Percentiles rank a stretch among this genome's conserved stretches.
These are phyloP conservation scores for Peromyscus aztecus DNA, from an alignment of 2,797 vertebrate genomes.

Conservation along the genomic window DNA sequence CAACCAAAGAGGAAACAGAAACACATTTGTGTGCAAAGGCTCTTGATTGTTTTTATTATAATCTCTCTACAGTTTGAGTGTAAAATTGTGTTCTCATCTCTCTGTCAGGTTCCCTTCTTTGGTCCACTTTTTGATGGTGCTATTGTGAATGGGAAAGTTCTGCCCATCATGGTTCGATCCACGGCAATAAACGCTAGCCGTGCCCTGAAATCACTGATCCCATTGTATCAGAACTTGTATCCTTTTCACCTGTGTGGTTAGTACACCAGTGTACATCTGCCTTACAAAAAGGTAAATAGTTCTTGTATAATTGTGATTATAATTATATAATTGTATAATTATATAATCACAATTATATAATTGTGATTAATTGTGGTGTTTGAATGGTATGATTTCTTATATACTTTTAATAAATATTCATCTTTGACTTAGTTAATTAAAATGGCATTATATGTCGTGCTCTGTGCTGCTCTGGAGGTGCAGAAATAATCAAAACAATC, in stretches of 20 bases:
- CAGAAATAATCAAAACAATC: conserved; percentile 55
- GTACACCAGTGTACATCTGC: conserved; percentile 8
- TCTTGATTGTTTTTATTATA: conserved; percentile 85
- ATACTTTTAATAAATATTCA: conserved; percentile 39
- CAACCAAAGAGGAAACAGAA: conserved; percentile 53
- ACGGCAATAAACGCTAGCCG: conserved; percentile 99
- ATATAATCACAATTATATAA: no score
- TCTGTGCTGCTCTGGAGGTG: background rate
- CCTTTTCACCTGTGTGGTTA: conserved; percentile 88
- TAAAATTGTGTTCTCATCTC: conserved; percentile 84
- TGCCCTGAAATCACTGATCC: conserved; percentile 97
- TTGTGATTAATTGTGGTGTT: conserved; percentile 46
- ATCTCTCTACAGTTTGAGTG: conserved; percentile 80
- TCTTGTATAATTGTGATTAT: no score
- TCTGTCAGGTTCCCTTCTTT: conserved; percentile 96
- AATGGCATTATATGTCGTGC: background rate
- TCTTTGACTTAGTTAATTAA: conserved; percentile 65
- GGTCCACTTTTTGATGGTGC: conserved; percentile 98
- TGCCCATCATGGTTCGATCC: conserved; percentile 97
- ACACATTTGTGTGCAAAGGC: conserved; percentile 55
- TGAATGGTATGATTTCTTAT: conserved; percentile 59
- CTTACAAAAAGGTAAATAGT: conserved; percentile 72
- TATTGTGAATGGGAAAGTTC: conserved; percentile 97
- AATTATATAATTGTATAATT: no score
- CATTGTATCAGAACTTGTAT: conserved; percentile 99